These are phyloP conservation scores for Acanthiza pusilla DNA, from an alignment of 2,797 vertebrate species.

Conservation along the genomic window DNA sequence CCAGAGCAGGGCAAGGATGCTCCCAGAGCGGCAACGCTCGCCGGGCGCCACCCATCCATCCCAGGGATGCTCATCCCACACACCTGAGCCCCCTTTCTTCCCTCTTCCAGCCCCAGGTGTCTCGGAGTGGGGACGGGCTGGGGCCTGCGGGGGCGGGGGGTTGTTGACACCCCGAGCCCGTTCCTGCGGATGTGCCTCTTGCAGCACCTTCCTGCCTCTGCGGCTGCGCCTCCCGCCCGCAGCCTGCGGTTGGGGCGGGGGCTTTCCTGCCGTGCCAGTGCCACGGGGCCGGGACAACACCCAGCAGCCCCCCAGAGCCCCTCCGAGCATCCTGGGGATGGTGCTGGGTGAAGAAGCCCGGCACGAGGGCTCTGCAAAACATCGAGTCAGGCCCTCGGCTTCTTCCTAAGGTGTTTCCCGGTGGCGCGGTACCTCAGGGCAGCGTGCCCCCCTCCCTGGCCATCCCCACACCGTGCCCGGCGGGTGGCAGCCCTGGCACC, in stretches of 20 bases:
- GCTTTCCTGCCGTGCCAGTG: neutral
- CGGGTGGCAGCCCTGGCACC: neutral
- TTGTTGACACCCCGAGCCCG: neutral
- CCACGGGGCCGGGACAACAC: neutral
- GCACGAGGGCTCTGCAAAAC: neutral
- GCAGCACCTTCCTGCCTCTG: constrained; percentile 38
- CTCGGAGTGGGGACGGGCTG: neutral
- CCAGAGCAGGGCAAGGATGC: neutral
- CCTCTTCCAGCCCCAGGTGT: neutral
- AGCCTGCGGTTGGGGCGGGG: neutral
- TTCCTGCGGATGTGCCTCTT: constrained; percentile 7
- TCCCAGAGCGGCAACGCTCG: rapidly evolving
- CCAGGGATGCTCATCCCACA: neutral
- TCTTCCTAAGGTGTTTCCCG: neutral
- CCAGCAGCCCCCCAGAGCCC: neutral
- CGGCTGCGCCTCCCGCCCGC: neutral
- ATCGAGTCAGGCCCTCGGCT: rapidly evolving
- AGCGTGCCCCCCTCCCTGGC: neutral
- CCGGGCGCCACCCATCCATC: neutral
- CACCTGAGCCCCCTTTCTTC: neutral
- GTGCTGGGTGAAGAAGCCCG: rapidly evolving
- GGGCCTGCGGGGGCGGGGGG: neutral
- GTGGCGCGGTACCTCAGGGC: neutral
- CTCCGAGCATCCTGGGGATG: neutral
- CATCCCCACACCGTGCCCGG: neutral